A percentile compares a stretch with the other conserved stretches of the same genome.
Conservation (phyloP, 37 sponge, comb jelly and placozoan species). For the Dysidea cf. avara region DNA sequence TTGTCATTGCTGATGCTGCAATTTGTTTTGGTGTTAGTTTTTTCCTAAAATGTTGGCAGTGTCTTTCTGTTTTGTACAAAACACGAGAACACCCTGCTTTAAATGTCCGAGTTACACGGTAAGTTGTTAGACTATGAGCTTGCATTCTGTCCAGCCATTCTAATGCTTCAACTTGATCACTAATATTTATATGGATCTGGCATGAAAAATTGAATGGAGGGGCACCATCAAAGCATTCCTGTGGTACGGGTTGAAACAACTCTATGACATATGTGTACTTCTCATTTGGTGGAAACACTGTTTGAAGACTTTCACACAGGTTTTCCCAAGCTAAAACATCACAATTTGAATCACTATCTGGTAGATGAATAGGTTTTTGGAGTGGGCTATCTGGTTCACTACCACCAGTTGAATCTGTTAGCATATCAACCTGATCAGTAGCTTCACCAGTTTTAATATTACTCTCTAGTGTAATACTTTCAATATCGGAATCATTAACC, state of each 20-base stretch:
- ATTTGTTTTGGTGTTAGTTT: not conserved
- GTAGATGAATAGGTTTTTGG: no score
- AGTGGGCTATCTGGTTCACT: no score
- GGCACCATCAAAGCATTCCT: not conserved
- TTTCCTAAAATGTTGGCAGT: constrained; percentile 3
- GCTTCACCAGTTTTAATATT: no score
- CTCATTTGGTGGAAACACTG: not conserved
- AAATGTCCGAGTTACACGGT: not conserved
- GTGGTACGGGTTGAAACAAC: not conserved
- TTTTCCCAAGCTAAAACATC: no score
- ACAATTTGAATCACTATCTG: no score
- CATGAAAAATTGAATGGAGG: not conserved
- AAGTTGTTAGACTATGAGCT: not conserved
- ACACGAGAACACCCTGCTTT: not conserved
- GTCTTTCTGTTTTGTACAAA: not conserved
- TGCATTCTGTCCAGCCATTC: constrained; percentile 10
- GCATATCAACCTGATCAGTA: no score
- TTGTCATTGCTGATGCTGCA: not conserved
- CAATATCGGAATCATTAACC: no score
- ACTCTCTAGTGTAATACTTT: no score
- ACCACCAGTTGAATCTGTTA: no score
- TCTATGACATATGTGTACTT: not conserved
- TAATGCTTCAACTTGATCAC: not conserved
- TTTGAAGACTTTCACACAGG: not conserved
- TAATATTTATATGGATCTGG: constrained; percentile 1